Base-by-base conservation (phyloP, 2,113 vertebrate genomes). In the Philantomba maxwellii region DNA sequence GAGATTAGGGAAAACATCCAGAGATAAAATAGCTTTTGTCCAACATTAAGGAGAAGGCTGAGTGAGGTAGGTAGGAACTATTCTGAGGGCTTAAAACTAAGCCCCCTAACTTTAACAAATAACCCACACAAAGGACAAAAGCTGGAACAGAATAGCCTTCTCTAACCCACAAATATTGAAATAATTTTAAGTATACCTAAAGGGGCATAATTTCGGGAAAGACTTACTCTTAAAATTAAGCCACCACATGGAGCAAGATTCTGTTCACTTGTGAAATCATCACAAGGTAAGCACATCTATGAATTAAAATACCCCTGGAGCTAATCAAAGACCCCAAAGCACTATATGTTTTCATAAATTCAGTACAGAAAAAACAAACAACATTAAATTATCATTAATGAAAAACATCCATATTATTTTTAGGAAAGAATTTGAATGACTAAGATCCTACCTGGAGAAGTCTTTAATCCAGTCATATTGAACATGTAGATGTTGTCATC, bases 401-500 rank as follows among this genome's bases (percentile, higher is more conserved):
- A 85, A 95, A 92, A 73, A 87, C 66, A 33, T 9, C 30, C 39
- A 4, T 12, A n/a, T 60, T 78, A 64, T 26, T 81, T 97, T 82
- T 30, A 39, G 43, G 21, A 19, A 95, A 91, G 17, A 88, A 91
- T 64, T 0, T 84, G 58, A 95, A 91, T 73, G 66, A 84, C n/a
- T 73, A 75, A 21, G 45, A 51, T 25, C 97, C 99, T 98, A 99
- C 99, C 99, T 98, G 99, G 99, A 95, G 98, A 90, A 0, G 98
- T 99, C 97, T 98, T 99, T 87, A 99, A 97, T 80, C 99, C 99
- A 15, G 98, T 99, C 98, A 99, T 98, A 84, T 99, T 99, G 97
- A 99, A 99, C 99, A 99, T 99, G 98, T 99, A 99, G 98, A 99
- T 99, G 83, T 92, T 99, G 95, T 99, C 99, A 97, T 99, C 99